Evolutionary conservation across 2,797 vertebrate genomes (phyloP), one percentile per base, ranked within the genome.

Genomic region (Caiman crocodilus): DNA sequence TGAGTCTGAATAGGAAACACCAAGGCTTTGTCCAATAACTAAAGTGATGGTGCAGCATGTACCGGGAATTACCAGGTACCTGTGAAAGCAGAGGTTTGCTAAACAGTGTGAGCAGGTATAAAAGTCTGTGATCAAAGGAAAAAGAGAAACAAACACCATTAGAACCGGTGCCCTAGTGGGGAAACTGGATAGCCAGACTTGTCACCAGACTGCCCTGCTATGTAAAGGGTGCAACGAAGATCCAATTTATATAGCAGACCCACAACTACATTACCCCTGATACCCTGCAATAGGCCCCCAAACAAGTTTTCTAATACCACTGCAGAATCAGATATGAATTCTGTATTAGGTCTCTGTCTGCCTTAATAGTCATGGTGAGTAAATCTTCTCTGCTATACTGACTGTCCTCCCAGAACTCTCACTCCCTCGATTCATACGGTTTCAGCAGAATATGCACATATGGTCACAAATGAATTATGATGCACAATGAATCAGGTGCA

Each of bases 331-430:
- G 76, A 55, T 30, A 64, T 10, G 7, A 4, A 16, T 2, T 0
- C 65, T 79, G 85, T 73, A 55, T 71, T 21, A 1, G 1, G 4
- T 65, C 32, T 69, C 64, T 10, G 15, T 63, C 76, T 13, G 35
- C 55, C 60, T 4, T 7, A 32, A n/a, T 17, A 2, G 2, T 14
- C 25, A 5, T 0, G 0, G 3, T 20, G n/a, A 21, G 18, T 2
- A 26, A 18, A 7, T 80, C 57, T 50, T 25, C 65, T 26, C 5
- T 5, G 10, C 12, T 61, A 25, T 16, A 58, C 61, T 56, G 20
- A 58, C 61, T 56, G 20, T 30, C 25, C 18, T 35, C 16, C 15
- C 13, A 42, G 77, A 94, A 88, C 23, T 58, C 61, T 5, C 50
- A 75, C 42, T 50, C 20, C 4, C 6, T 18, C 13, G 6, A 14